Conservation (phyloP, 2,797 vertebrate species). For the Crypturellus tataupa region DNA sequence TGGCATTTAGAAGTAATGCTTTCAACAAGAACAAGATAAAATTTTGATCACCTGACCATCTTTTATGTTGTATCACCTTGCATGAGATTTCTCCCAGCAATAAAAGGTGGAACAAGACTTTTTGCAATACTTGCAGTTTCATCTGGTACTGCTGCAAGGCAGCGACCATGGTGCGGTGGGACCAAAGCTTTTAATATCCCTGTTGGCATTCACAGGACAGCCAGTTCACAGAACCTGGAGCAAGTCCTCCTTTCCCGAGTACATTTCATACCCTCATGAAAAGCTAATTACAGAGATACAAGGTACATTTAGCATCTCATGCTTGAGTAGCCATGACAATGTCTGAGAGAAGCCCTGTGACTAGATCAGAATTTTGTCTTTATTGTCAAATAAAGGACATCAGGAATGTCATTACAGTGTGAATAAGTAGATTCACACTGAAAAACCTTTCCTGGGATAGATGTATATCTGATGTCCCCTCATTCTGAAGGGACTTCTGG, state of each 20-base stretch:
- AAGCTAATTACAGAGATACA: constrained; percentile 20
- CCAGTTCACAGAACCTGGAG: neutral
- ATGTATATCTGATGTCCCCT: neutral
- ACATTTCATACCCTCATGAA: neutral
- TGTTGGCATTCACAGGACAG: neutral
- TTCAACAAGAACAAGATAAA: neutral
- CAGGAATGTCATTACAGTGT: neutral
- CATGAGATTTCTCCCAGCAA: neutral
- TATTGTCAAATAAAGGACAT: neutral
- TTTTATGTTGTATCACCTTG: neutral
- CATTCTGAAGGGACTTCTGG: neutral
- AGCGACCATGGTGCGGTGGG: neutral
- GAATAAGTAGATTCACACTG: neutral
- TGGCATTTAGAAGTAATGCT: neutral
- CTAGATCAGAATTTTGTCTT: neutral
- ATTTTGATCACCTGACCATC: neutral
- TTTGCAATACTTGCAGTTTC: neutral
- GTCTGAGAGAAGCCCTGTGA: neutral
- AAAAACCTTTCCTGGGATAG: neutral
- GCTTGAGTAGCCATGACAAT: neutral
- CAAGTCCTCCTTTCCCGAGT: neutral
- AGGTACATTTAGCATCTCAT: neutral
- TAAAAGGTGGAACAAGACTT: neutral
- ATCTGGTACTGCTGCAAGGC: neutral
- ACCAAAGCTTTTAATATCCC: neutral